Evolutionary conservation across 1,140 invertebrate species (phyloP).

Genomic region (Scaptomyza pallida): DNA sequence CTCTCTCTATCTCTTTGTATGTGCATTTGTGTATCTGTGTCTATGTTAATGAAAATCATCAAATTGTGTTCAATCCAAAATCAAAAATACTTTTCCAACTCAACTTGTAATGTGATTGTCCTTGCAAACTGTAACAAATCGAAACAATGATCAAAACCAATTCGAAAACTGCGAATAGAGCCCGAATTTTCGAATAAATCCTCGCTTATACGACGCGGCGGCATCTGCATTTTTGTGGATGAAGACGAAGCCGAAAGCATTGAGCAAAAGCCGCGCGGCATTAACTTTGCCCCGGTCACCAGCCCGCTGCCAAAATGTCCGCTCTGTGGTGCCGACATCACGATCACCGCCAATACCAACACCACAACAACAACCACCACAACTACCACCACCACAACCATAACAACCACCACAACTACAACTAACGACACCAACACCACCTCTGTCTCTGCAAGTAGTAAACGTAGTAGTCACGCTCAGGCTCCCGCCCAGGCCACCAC

Average conservation of each 20-base stretch:
- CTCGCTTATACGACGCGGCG: constrained; percentile 81
- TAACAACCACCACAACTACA: constrained; percentile 15
- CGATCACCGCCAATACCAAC: constrained; percentile 39
- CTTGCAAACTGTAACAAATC: constrained; percentile 21
- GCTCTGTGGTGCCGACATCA: constrained; percentile 74
- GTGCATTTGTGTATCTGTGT: constrained; percentile 35
- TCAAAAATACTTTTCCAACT: constrained; percentile 47
- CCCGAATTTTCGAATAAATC: constrained; percentile 79
- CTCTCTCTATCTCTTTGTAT: constrained; percentile 36
- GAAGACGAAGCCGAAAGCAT: constrained; percentile 74
- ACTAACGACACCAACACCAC: constrained; percentile 21
- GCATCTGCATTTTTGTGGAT: constrained; percentile 84
- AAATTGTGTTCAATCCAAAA: constrained; percentile 64
- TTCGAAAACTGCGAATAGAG: constrained; percentile 50
- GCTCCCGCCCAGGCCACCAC: constrained; percentile 29
- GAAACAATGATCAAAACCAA: constrained; percentile 22
- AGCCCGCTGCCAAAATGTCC: constrained; percentile 73
- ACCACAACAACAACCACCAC: constrained; percentile 45
- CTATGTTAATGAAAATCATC: constrained; percentile 64
- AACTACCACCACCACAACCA: constrained; percentile 32
- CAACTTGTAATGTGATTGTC: constrained; percentile 50
- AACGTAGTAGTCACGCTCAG: constrained; percentile 66
- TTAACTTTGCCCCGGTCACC: constrained; percentile 65
- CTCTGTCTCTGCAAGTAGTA: constrained; percentile 63
- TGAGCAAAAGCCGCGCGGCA: constrained; percentile 68